These are phyloP conservation scores for Anhinga anhinga DNA, from an alignment of 2,113 vertebrate genomes.

Conservation along the genomic window DNA sequence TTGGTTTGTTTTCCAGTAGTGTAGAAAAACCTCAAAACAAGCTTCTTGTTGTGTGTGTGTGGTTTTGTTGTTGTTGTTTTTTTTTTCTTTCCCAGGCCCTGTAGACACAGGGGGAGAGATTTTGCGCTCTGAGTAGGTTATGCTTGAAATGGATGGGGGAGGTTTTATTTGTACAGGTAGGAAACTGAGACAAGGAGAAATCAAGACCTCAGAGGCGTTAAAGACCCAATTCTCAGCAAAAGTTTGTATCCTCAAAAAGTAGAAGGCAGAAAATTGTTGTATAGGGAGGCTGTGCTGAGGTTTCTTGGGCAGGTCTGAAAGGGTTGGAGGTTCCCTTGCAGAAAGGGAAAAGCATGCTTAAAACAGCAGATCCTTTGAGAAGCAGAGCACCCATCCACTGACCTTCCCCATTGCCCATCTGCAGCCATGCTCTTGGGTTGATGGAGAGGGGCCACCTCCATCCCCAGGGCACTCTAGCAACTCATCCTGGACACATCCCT, in stretches of 20 bases:
- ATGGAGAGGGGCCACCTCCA: neutral
- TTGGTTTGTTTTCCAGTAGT: neutral
- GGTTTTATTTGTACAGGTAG: neutral
- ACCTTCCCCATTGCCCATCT: accelerated
- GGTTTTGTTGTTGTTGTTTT: neutral
- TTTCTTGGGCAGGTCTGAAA: neutral
- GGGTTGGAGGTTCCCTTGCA: neutral
- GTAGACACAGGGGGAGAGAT: neutral
- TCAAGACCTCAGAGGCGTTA: neutral
- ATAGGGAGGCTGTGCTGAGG: neutral
- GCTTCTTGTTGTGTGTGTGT: neutral
- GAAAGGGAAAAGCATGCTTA: neutral
- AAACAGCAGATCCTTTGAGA: neutral
- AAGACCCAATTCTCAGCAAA: neutral
- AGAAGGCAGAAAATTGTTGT: neutral
- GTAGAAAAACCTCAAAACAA: neutral
- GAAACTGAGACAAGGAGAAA: neutral
- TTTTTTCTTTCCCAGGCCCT: neutral
- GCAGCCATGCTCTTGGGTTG: accelerated
- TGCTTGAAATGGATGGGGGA: neutral
- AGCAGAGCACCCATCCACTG: accelerated
- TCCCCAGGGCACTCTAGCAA: neutral
- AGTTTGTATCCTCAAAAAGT: neutral
- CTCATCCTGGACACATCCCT: neutral
- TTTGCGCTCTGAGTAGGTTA: neutral